Conservation (phyloP, 2,113 vertebrate species). For the Grammomys surdaster region DNA sequence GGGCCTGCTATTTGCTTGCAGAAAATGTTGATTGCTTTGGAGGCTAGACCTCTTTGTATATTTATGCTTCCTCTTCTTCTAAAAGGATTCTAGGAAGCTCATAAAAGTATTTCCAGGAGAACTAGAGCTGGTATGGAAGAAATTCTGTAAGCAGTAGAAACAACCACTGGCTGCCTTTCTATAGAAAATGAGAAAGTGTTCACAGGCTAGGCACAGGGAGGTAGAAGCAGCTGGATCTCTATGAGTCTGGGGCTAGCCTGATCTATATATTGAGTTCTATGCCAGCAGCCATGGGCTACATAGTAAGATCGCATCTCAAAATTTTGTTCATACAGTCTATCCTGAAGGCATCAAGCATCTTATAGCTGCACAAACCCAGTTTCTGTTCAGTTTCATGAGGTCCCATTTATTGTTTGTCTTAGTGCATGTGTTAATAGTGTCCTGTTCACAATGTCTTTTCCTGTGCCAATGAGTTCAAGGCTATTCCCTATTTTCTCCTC, state of each 20-base stretch:
- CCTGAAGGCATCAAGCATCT: background rate
- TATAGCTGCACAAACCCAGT: too few species aligned
- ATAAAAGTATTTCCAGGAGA: slow-evolving; percentile 32
- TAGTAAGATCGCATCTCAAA: background rate
- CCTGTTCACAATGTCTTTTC: background rate
- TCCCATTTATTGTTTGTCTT: background rate
- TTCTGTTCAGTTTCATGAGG: background rate
- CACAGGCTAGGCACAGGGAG: background rate
- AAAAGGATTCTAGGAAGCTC: slow-evolving; percentile 53
- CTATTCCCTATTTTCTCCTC: background rate
- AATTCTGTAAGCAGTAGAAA: background rate
- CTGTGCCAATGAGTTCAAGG: background rate
- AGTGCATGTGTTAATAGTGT: background rate
- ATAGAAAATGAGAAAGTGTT: background rate
- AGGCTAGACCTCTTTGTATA: background rate
- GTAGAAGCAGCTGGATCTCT: background rate
- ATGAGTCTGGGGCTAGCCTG: background rate
- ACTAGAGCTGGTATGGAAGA: slow-evolving; percentile 36
- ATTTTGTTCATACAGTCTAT: background rate
- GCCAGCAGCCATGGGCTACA: background rate
- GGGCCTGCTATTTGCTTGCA: background rate
- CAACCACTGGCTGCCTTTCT: background rate
- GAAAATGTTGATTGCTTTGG: slow-evolving; percentile 8
- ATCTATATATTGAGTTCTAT: background rate
- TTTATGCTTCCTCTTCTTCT: slow-evolving; percentile 53